Evolutionary conservation across 2,888 invertebrate species (phyloP), one percentile per base, ranked within the genome.

Genomic region (Suillia variegata): DNA sequence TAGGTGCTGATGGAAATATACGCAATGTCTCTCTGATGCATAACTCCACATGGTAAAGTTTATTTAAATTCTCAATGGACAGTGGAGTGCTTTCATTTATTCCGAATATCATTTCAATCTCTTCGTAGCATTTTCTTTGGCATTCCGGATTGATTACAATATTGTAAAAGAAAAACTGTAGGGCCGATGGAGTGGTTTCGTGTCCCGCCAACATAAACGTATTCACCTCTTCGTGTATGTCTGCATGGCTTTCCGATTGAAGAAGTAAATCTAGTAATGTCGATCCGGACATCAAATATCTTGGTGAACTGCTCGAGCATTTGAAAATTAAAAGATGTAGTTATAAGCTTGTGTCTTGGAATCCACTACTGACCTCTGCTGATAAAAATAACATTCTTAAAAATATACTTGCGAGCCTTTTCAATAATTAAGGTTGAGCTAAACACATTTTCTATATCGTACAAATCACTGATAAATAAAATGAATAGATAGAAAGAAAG

Each of bases 321-420:
- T 72, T 89, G 88, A 76, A 92, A 92, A 79, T 93, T 93, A 78
- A 92, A 93, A 0, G 92, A 87, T 1, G 92, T 91, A 0, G 92
- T 92, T 55, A 92, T 80, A 62, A 90, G 85, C 79, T 89, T 91
- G 24, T 92, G 83, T 12, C 89, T 85, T 1, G 82, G 80, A 67
- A 85, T 73, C 81, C 81, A 80, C 49, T 80, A 79, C 31, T 65
- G 68, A 5, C 80, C 79, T 1, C 75, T 67, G 21, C 86, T 84
- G 1, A 86, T 84, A 0, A 88, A 81, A 0, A 88, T 81, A 1
- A 87, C 87, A 56, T 85, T 82, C 12, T 85, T 83, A 1, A 86
- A 76, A 86, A 77, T 71, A 67, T 87, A 87, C 1, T 85, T 83
- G 24, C 71, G 75, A 1, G 85, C 84, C 76, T 89, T 89, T 45